These are phyloP conservation scores for Lemur catta DNA, from an alignment of 2,797 vertebrate genomes.

Conservation along the genomic window DNA sequence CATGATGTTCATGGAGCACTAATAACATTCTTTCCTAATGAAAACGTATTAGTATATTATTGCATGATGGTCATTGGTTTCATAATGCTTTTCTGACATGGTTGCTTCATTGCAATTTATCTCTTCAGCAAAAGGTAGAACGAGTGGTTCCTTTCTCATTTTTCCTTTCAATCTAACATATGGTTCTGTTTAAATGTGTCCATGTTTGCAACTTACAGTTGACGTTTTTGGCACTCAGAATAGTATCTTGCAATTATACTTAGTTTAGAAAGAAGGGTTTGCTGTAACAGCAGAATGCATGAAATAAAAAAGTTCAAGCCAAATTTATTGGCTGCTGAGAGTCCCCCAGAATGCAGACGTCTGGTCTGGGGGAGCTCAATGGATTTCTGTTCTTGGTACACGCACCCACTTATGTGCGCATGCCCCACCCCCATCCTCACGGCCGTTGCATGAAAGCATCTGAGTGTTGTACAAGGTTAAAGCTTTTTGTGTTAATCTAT, in stretches of 20 bases:
- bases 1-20: not conserved
- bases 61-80: constrained; percentile 26
- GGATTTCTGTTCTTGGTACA: constrained; percentile 83
- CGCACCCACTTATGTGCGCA: not conserved
- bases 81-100: constrained; percentile 66
- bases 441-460: constrained; percentile 75
- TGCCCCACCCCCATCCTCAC: constrained; percentile 50
- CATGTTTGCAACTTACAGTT: constrained; percentile 85
- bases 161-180: constrained; percentile 81
- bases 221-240: constrained; percentile 86
- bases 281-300: constrained; percentile 87
- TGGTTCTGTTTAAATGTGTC: constrained; percentile 86
- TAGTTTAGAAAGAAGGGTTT: constrained; percentile 85
- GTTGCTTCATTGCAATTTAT: constrained; percentile 75
- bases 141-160: constrained; percentile 72
- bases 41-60: constrained; percentile 62
- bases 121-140: constrained; percentile 81
- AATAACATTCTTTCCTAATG: constrained; percentile 58
- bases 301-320: constrained; percentile 82
- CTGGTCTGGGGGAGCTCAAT: constrained; percentile 86
- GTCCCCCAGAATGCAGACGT: constrained; percentile 86
- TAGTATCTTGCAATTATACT: constrained; percentile 86
- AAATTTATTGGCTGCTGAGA: constrained; percentile 89
- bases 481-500: constrained; percentile 79
- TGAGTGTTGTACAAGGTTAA: constrained; percentile 78